phyloP scores from a whole-genome alignment of 2,113 vertebrate species.

The Oenanthe melanoleuca region DNA sequence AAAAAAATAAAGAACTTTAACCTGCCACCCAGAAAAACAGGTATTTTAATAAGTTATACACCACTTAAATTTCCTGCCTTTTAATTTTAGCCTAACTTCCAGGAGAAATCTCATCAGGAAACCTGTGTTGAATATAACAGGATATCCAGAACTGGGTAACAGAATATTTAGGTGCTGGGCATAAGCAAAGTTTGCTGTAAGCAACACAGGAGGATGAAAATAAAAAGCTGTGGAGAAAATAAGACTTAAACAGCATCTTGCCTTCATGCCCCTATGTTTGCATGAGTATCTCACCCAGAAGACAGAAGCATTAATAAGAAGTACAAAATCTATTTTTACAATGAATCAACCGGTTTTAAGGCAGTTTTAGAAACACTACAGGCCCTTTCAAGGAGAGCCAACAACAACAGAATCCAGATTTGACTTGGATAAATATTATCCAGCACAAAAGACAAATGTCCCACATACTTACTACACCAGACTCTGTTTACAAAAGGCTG shows the following conservation, averaged over 20 bases:
- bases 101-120: background rate
- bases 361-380: background rate
- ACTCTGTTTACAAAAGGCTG: background rate
- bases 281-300: background rate
- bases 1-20: background rate
- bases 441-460: background rate
- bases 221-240: background rate
- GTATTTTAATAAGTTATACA: background rate
- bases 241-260: background rate
- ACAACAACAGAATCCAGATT: background rate
- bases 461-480: background rate
- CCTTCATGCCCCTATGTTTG: background rate
- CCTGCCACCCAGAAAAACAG: background rate
- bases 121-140: background rate
- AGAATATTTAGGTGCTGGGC: background rate
- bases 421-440: background rate
- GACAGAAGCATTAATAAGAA: conserved; percentile 28
- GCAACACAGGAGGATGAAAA: background rate
- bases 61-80: background rate
- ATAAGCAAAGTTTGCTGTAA: background rate
- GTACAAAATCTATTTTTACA: conserved; percentile 14
- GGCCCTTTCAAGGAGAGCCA: background rate
- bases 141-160: background rate
- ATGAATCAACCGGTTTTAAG: background rate
- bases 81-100: background rate